Evolutionary conservation across 1,140 invertebrate species (phyloP).

Genomic region (Penaeus japonicus): DNA sequence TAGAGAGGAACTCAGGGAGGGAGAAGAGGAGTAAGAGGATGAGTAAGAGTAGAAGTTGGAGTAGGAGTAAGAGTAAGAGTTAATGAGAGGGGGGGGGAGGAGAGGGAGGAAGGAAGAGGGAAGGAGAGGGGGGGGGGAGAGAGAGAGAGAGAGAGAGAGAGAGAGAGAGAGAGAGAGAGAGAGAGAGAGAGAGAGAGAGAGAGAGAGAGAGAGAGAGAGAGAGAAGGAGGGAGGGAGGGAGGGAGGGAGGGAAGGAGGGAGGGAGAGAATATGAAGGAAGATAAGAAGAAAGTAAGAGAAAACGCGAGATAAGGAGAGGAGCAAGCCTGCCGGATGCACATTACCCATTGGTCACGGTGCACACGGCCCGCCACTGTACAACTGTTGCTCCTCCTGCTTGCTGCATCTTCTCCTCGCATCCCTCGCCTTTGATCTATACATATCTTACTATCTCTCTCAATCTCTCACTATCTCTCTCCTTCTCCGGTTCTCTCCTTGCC

Average conservation of each 20-base stretch:
- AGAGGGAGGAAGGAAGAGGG: no score
- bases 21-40: no score
- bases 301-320: background rate
- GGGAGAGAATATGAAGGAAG: background rate
- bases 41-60: no score
- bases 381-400: background rate
- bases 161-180: no score
- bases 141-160: no score
- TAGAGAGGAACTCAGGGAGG: no score
- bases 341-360: conserved; percentile 4
- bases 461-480: no score
- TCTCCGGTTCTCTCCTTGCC: no score
- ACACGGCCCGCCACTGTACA: conserved; percentile 4
- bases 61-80: no score
- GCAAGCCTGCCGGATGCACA: background rate
- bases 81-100: no score
- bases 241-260: background rate
- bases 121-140: no score
- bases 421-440: background rate
- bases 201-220: background rate
- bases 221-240: background rate
- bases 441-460: no score
- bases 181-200: background rate
- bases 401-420: background rate
- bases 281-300: background rate